A percentile compares a stretch with the other conserved stretches of the same genome.
phyloP scores from a whole-genome alignment of 1,140 invertebrate species.

The Battus philenor region DNA sequence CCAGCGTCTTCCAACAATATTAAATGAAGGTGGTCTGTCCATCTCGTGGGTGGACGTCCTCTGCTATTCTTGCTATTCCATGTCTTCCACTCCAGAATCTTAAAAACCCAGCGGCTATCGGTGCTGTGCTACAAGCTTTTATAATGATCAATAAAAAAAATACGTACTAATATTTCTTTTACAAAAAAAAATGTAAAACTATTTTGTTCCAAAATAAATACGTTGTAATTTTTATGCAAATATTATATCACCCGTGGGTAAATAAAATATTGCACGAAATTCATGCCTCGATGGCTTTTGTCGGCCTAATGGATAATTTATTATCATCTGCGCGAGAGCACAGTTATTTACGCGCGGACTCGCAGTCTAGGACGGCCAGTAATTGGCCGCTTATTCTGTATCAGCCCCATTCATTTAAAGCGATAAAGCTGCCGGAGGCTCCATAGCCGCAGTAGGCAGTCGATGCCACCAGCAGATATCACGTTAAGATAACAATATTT shows the following conservation, averaged over 20 bases:
- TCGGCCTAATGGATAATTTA: conserved; percentile 62
- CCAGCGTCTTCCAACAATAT: too few relatives aligned
- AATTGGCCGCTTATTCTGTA: conserved; percentile 63
- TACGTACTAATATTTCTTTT: too few relatives aligned
- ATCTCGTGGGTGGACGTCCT: too few relatives aligned
- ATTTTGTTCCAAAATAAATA: background rate
- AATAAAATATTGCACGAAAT: background rate
- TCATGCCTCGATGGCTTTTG: conserved; percentile 19
- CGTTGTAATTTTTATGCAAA: background rate
- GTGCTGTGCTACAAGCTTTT: too few relatives aligned
- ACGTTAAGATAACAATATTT: conserved; percentile 23
- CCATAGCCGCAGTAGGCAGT: conserved; percentile 32
- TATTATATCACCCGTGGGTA: background rate
- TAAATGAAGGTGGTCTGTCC: too few relatives aligned
- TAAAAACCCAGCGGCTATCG: too few relatives aligned
- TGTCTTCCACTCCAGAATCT: too few relatives aligned
- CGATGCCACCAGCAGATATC: conserved; percentile 27
- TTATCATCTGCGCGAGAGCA: conserved; percentile 55
- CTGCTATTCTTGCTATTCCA: too few relatives aligned
- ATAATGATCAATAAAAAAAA: too few relatives aligned
- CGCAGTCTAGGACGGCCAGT: conserved; percentile 43
- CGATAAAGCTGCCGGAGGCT: conserved; percentile 51
- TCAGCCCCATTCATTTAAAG: conserved; percentile 63
- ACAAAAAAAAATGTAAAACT: too few relatives aligned
- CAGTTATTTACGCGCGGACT: conserved; percentile 54